Base-by-base conservation (phyloP, 2,797 vertebrate species). In the Tangara arthus region DNA sequence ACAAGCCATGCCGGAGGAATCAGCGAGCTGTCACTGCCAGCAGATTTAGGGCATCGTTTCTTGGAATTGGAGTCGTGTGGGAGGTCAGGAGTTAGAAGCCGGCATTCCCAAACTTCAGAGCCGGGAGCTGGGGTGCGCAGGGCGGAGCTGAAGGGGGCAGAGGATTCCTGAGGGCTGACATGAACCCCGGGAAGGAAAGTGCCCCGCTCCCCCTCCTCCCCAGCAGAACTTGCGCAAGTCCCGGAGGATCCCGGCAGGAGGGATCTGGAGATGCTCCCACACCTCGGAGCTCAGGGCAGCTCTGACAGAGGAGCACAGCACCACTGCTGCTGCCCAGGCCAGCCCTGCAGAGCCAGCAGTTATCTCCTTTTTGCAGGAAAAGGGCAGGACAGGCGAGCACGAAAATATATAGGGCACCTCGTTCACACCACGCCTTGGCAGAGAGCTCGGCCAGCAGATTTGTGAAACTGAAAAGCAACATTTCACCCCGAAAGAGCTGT, bases 41-140 rank as follows among this genome's bases (percentile, higher is more conserved):
- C 61, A 92, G 82, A 90, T 91, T 92, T 78, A 92, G 92, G 91
- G 79, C 87, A 94, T 17, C 7, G 5, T 76, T 95, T 83, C 79
- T 92, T 93, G 79, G 76, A 87, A 70, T 2, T 34, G 30, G 46
- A 86, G 65, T 34, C 13, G 2, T 34, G 76, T 9, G 76, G 72
- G 76, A 83, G 76, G 69, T 91, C 87, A 94, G 26, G 85, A 81
- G 60, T 47, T 85, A 69, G 53, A 68, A 79, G 57, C 27, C 3
- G 0, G 66, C 55, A 69, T 56, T 90, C 69, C 85, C 82, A 56
- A 66, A 83, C 61, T 72, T 78, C 34, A 59, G 71, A 52, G 60
- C 42, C 0, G 1, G 70, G 37, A 79, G 57, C 12, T 47, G 8
- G 24, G 59, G 24, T 3, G 50, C 10, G 2, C 53, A 8, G 21